Evolutionary conservation across 1,140 invertebrate species (phyloP), one percentile per base, ranked within the genome.

Genomic region (Sitophilus oryzae): DNA sequence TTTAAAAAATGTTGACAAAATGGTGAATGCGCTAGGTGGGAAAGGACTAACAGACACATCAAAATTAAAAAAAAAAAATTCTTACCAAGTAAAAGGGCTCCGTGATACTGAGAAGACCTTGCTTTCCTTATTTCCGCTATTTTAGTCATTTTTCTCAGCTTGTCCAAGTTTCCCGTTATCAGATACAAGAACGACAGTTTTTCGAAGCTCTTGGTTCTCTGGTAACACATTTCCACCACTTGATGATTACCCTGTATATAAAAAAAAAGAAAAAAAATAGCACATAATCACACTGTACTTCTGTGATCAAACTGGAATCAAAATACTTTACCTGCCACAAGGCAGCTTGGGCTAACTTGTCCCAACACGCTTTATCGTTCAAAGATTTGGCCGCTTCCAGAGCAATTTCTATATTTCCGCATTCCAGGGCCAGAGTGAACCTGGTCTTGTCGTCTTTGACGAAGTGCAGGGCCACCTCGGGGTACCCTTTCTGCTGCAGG

Each of bases 391-490:
- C 96, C 0, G 96, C 93, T 72, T 99, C 95, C 1, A 89, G 64
- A 0, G 89, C 88, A 35, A 96, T 92, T 70, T 99, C 95, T 67
- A 99, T 96, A 72, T 99, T 98, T 6, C 95, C 94, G 74, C 97
- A 99, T 74, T 99, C 96, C 9, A 99, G 73, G 0, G 97, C 96
- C 43, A 99, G 73, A 2, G 91, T 89, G 72, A 99, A 96, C 37
- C 96, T 79, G 0, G 96, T 99, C 66, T 96, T 97, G 60, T 98
- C 93, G 71, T 99, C 96, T 73, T 99, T 99, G 0, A 99, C 97
- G 77, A 99, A 99, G 72, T 99, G 96, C 6, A 99, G 76, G 0
- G 97, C 97, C n/a, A 99, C 94, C 76, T 99, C 97, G 0, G 97
- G 97, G 74, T 99, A 99, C 0, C 97, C 96, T 77, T 99, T 99